Base-by-base conservation (phyloP, 2,113 vertebrate species). In the Poeciliopsis occidentalis region DNA sequence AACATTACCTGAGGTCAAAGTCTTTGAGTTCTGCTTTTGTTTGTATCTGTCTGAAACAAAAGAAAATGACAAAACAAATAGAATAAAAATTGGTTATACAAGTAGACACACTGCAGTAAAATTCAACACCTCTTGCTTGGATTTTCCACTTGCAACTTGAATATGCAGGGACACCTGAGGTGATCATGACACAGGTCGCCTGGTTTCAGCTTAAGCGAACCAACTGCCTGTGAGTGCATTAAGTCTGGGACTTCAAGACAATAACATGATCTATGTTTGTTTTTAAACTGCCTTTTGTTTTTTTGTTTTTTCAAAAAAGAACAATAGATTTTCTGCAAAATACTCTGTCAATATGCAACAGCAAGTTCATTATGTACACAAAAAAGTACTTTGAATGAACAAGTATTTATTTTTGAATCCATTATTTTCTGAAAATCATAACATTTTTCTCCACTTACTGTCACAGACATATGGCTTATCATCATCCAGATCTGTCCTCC, bases 391-490 rank as follows among this genome's bases (percentile, higher is more conserved):
- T 47, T 47, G 0, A 72, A 72, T 31, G 29, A n/a, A 60, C 27
- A 27, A 64, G 60, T 27, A 39, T 29, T 39, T 44, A 37, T 51
- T 54, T n/a, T 41, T 39, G 19, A 31, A 31, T n/a, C 34, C 7
- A 24, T 63, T 31, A 63, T 17, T 19, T 47, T 17, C 44, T 47
- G 5, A 47, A 47, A 47, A 47, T 47, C 44, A 47, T 47, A 30
- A 79, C 26, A 51, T 34, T 37, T 0, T 51, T 79, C 57, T 85
- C 29, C 13, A 96, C 97, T 97, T 96, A 99, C 97, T 98, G 95
- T 99, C 97, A 94, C 97, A 99, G 94, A 98, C 95, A 72, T 98
- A 99, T 90, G 97, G 97, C 93, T 98, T 99, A 92, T 99, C 97
- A 0, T 97, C 96, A 77, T 99, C 96, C 89, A 95, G 92, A 63